Percentiles rank a stretch among this genome's conserved stretches.
These are phyloP conservation scores for Myotis daubentonii DNA, from an alignment of 2,797 vertebrate genomes.

Conservation along the genomic window DNA sequence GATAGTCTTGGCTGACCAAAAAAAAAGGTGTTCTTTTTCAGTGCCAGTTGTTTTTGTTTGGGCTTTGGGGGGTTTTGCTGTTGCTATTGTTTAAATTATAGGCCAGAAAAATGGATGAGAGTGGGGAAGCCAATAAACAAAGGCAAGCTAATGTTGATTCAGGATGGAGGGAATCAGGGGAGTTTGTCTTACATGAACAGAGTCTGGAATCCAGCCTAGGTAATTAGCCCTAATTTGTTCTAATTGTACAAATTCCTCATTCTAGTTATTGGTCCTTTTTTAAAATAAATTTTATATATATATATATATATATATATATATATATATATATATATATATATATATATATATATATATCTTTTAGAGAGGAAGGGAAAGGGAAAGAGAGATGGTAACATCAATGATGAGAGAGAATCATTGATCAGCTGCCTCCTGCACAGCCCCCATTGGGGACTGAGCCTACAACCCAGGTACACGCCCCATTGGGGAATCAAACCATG, in stretches of 20 bases:
- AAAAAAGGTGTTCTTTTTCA: neutral
- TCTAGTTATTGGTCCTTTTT: neutral
- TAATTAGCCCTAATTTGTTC: neutral
- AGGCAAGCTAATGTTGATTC: neutral
- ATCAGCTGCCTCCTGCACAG: too few relatives aligned
- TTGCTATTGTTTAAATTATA: constrained; percentile 2
- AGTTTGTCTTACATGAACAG: neutral
- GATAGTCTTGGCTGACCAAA: neutral
- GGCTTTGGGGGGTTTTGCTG: neutral
- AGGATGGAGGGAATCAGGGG: neutral
- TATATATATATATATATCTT: too few relatives aligned
- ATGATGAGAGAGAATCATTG: too few relatives aligned
- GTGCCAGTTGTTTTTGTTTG: neutral
- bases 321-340: too few relatives aligned
- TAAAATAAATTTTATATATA: too few relatives aligned
- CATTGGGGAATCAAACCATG: too few relatives aligned
- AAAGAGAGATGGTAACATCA: too few relatives aligned
- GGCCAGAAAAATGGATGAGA: neutral
- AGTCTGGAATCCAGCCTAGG: neutral
- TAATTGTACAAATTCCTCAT: constrained; percentile 20
- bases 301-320: too few relatives aligned
- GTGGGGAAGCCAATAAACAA: neutral
- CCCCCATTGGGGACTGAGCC: too few relatives aligned
- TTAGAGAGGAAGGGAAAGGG: too few relatives aligned
- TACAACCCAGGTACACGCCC: too few relatives aligned